Percentiles rank a stretch among this genome's conserved stretches.
phyloP scores from a whole-genome alignment of 2,888 invertebrate species.

The Drosophila helvetica region DNA sequence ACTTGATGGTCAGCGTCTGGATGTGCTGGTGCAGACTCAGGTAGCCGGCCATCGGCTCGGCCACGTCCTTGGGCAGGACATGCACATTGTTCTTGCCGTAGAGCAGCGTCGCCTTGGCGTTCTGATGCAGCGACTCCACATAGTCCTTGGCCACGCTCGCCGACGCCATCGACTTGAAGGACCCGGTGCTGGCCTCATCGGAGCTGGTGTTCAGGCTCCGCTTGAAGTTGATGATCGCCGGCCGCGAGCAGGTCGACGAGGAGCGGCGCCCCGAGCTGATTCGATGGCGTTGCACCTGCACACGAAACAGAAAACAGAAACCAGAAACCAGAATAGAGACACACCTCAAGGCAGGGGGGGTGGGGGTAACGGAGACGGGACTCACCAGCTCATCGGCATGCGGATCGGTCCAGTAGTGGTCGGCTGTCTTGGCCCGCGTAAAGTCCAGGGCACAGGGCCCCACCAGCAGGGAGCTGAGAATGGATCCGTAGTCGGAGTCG shows the following conservation, averaged over 20 bases:
- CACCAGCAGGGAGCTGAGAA: constrained; percentile 94
- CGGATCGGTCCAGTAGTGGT: constrained; percentile 96
- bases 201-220: constrained; percentile 91
- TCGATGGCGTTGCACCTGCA: constrained; percentile 86
- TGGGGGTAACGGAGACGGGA: too few relatives aligned
- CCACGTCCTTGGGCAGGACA: constrained; percentile 93
- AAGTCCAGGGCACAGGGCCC: constrained; percentile 97
- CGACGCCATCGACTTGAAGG: constrained; percentile 81
- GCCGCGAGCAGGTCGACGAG: constrained; percentile 88
- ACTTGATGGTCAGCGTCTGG: constrained; percentile 93
- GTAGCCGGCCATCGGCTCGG: constrained; percentile 94
- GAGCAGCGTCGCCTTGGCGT: constrained; percentile 93
- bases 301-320: too few relatives aligned
- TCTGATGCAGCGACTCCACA: constrained; percentile 97
- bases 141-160: constrained; percentile 91
- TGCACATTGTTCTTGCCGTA: constrained; percentile 97
- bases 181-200: constrained; percentile 86
- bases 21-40: constrained; percentile 95
- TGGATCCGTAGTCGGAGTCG: constrained; percentile 95
- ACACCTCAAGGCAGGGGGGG: too few relatives aligned
- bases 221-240: constrained; percentile 90
- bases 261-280: constrained; percentile 92
- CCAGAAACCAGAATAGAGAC: too few relatives aligned
- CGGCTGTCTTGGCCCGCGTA: constrained; percentile 93
- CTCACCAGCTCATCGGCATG: constrained; percentile 95